These are phyloP conservation scores for Drosophila subpulchrella DNA, from an alignment of 1,140 invertebrate species.

Conservation along the genomic window DNA sequence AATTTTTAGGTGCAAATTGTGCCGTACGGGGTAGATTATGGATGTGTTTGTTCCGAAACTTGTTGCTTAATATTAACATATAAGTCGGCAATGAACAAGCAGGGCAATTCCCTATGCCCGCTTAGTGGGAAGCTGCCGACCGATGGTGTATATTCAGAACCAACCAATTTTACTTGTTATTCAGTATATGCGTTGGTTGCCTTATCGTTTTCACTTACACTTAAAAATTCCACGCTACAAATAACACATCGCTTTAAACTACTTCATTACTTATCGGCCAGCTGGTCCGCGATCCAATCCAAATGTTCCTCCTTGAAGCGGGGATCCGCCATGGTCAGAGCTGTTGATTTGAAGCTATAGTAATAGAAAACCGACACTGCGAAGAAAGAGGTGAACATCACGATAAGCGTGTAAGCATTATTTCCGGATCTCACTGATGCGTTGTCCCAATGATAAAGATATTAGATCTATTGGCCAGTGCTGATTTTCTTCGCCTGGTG, in stretches of 20 bases:
- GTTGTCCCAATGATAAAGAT: constrained; percentile 65
- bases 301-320: constrained; percentile 89
- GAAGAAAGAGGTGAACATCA: constrained; percentile 67
- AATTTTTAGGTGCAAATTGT: too few species aligned
- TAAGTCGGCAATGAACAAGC: too few species aligned
- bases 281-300: constrained; percentile 88
- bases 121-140: too few species aligned
- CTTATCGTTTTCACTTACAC: neutral
- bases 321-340: constrained; percentile 89
- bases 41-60: too few species aligned
- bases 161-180: too few species aligned
- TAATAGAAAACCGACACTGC: constrained; percentile 90
- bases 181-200: too few species aligned
- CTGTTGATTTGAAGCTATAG: constrained; percentile 90
- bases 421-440: constrained; percentile 58
- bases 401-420: neutral
- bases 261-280: constrained; percentile 71
- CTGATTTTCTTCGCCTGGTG: constrained; percentile 12
- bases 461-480: constrained; percentile 66
- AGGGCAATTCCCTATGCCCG: too few species aligned
- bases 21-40: too few species aligned
- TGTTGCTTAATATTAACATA: too few species aligned
- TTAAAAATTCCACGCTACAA: neutral
- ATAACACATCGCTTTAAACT: neutral
- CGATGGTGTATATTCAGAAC: too few species aligned